A percentile compares a stretch with the other conserved stretches of the same genome.
phyloP scores from a whole-genome alignment of 2,113 vertebrate species.

The Paedocypris sp. region DNA sequence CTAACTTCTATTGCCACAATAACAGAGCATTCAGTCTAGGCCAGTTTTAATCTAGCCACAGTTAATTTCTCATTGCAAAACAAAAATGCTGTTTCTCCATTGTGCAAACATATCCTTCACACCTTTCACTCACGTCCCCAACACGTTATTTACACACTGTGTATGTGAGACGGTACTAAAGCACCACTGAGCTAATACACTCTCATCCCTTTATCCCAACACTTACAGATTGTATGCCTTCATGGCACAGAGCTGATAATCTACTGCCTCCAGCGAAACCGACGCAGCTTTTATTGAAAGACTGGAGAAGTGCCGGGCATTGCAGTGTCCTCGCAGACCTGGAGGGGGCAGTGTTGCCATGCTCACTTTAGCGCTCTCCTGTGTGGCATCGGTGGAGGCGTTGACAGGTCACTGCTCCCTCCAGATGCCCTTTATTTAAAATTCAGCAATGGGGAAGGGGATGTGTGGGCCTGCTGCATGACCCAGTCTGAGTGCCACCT shows the following conservation, averaged over 20 bases:
- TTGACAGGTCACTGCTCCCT: conserved; percentile 16
- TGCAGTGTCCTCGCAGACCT: conserved; percentile 9
- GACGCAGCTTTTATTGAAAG: neutral
- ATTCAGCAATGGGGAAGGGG: conserved; percentile 17
- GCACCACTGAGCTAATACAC: neutral
- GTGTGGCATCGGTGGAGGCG: neutral
- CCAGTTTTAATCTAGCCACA: too few species aligned
- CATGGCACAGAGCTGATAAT: conserved; percentile 17
- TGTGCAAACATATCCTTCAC: neutral
- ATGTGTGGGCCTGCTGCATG: conserved; percentile 5
- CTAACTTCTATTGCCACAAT: too few species aligned
- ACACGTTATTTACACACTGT: neutral
- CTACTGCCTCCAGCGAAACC: conserved; percentile 14
- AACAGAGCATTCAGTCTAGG: too few species aligned
- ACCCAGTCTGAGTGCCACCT: neutral
- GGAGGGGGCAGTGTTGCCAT: conserved; percentile 32
- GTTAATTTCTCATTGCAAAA: too few species aligned
- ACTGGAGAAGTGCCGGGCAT: neutral
- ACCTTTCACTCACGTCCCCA: neutral
- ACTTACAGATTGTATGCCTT: conserved; percentile 6
- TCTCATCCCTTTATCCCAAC: conserved; percentile 13
- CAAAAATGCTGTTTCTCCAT: too few species aligned
- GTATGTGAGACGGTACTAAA: neutral
- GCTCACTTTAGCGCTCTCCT: neutral
- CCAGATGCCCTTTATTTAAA: conserved; percentile 23